Percentiles rank a stretch among this genome's conserved stretches.
Evolutionary conservation across 2,113 vertebrate species (phyloP).

Genomic region (Cercocebus atys): DNA sequence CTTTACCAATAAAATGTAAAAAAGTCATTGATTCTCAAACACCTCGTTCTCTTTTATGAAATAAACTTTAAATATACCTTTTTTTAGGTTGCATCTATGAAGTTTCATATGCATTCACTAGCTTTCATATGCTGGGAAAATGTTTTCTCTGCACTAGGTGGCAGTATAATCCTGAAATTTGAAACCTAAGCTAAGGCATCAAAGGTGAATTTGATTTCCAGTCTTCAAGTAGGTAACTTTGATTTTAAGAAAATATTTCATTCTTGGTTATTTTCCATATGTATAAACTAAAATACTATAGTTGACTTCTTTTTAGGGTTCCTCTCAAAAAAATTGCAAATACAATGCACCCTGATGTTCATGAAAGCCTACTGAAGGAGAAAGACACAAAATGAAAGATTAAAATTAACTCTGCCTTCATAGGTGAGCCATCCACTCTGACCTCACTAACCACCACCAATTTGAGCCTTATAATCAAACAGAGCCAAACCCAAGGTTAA

Average conservation of each 20-base stretch:
- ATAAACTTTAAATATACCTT: background rate
- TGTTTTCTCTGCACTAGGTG: conserved; percentile 66
- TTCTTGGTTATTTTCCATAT: conserved; percentile 33
- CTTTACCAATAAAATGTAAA: background rate
- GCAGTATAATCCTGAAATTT: conserved; percentile 65
- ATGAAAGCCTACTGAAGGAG: background rate
- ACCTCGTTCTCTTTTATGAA: background rate
- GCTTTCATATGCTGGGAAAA: background rate
- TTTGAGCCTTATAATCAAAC: background rate
- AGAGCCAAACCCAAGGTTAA: background rate
- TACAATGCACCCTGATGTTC: conserved; percentile 36
- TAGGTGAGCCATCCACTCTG: background rate
- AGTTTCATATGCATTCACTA: background rate
- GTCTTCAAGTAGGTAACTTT: background rate
- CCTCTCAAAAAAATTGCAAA: conserved; percentile 29
- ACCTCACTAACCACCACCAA: background rate
- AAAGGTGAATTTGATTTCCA: conserved; percentile 31
- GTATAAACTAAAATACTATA: background rate
- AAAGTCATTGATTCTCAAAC: background rate
- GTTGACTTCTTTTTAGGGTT: conserved; percentile 24
- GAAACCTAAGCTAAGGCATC: background rate
- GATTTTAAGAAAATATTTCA: conserved; percentile 49
- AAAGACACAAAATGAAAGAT: background rate
- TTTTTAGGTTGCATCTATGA: background rate
- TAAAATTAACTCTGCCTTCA: background rate